Evolutionary conservation across 2,797 vertebrate species (phyloP), one percentile per base, ranked within the genome.

Genomic region (Sebastes vulpes): DNA sequence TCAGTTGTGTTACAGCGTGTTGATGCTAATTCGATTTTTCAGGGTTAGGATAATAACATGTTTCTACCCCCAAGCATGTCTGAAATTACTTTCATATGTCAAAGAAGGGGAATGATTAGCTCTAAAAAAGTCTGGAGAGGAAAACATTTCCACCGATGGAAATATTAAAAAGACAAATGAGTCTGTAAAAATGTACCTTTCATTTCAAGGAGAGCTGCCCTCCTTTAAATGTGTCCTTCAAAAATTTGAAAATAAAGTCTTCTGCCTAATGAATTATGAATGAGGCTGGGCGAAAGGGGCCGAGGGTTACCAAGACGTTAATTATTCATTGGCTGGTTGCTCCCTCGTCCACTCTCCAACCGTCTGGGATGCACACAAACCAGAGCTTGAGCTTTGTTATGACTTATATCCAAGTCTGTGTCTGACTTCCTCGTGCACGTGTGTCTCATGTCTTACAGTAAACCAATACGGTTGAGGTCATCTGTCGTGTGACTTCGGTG

Each of bases 241-340:
- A 88, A 91, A 87, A 90, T 31, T 31, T 79, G 68, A 90, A 89
- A 90, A 92, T 90, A 90, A 70, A 90, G 75, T 90, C 88, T 86
- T 87, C 72, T 74, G 76, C 46, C 69, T 72, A 14, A 81, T 94
- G 21, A 86, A 94, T 94, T 85, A 93, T 95, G 90, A 87, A 95
- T 90, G 75, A 79, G 57, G 28, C 28, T 54, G 80, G 82, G 82
- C 38, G 3, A 87, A 85, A 65, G 77, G 68, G 82, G 89, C 77
- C 60, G 79, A 89, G 91, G 88, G 91, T 93, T 90, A 93, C 91
- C 75, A 58, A 32, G 57, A 86, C 68, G 70, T 95, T 88, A 94
- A 94, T 95, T 89, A 96, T 95, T 94, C 77, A 95, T 90, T 31
- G 65, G 63, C 65, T 28, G 77, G 87, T 71, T 56, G 76, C 76